Evolutionary conservation across 2,113 vertebrate genomes (phyloP).

Genomic region (Cottus gobio): DNA sequence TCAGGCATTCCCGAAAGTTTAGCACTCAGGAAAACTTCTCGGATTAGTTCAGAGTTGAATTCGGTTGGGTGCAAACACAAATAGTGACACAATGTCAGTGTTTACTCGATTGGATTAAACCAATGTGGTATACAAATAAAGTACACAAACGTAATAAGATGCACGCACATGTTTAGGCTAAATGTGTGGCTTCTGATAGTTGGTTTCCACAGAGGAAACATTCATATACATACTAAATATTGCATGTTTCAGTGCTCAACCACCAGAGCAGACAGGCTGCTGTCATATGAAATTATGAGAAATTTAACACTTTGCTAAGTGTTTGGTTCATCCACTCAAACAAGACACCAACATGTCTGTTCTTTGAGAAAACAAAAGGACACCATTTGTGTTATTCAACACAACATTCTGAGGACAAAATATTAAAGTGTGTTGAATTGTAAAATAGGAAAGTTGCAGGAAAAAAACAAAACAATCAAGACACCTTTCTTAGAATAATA

Average conservation of each 20-base stretch:
- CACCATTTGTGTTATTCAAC: not conserved
- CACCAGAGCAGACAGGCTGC: not conserved
- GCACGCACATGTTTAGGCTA: not conserved
- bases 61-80: not conserved
- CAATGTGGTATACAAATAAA: not conserved
- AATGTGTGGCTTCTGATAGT: not conserved
- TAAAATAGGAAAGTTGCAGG: not conserved
- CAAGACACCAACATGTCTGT: not conserved
- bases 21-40: not conserved
- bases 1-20: too few relatives aligned
- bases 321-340: not conserved
- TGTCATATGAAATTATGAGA: not conserved
- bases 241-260: constrained; percentile 11
- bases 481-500: not conserved
- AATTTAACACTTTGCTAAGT: not conserved
- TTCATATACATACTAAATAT: not conserved
- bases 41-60: not conserved
- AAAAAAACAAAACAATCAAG: not conserved
- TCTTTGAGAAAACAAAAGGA: not conserved
- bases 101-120: not conserved
- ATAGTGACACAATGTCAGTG: not conserved
- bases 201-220: constrained; percentile 24
- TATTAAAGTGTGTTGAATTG: not conserved
- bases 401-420: not conserved
- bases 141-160: not conserved